Base-by-base conservation (phyloP, 92 coral and sea anemone genomes). In the Scolanthus callimorphus region DNA sequence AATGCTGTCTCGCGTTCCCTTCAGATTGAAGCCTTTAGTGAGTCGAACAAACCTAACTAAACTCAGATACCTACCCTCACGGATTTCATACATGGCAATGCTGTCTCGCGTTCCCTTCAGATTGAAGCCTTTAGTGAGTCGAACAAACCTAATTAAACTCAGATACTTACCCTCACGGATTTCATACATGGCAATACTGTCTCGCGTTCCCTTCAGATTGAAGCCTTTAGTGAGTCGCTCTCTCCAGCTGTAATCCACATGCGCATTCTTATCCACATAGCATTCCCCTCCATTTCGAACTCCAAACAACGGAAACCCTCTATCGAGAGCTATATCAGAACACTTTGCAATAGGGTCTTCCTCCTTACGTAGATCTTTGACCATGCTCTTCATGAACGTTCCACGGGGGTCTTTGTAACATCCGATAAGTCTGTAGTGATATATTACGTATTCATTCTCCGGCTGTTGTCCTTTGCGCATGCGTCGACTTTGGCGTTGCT, bases 281-380 rank as follows among this genome's bases (percentile, higher is more conserved):
- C 92, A 85, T 59, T 85, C 70, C 11, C 83, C 82, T 1, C 86
- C 87, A 20, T 74, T 58, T 45, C 80, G 88, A 6, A 85, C 53
- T 41, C 70, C 92, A 63, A 85, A 85, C 41, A 82, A 74, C 51
- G 46, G 50, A 73, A 44, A 70, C 2, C 85, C 54, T 20, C 0
- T 45, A 45, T 61, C 45, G 17, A 31, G 44, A 3, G 96, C 83
- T 23, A 44, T 26, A 37, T 31, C n/a, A 24, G 96, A 90, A 31
- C 96, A 88, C 39, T 47, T 59, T 11, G 31, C 59, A 0, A 83
- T 70, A 1, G 96, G 79, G 56, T 83, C 24, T 51, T 70, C 63
- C 15, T 27, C 37, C 4, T 69, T 30, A 20, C 61, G 65, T 69
- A 61, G 78, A 49, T 78, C 74, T 12, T 73, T 78, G 13, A 88